These are phyloP conservation scores for Ornithoptera alexandrae DNA, from an alignment of 2,888 invertebrate genomes.

Conservation along the genomic window DNA sequence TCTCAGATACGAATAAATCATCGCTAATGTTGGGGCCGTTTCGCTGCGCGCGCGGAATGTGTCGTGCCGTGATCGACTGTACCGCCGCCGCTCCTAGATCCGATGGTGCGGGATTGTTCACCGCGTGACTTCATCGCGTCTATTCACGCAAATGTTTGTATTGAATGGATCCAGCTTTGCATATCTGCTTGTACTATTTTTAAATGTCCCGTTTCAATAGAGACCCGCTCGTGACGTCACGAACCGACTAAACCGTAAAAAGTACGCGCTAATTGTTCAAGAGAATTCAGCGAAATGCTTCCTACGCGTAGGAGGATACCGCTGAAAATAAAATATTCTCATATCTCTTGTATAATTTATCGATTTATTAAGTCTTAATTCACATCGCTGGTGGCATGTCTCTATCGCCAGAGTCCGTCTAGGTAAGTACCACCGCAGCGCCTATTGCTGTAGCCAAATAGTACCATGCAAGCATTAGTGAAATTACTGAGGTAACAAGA, in stretches of 20 bases:
- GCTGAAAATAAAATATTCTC: constrained; percentile 15
- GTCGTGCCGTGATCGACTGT: constrained; percentile 25
- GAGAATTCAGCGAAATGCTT: constrained; percentile 18
- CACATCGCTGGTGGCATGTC: no score
- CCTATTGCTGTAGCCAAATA: no score
- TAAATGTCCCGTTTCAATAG: constrained; percentile 22
- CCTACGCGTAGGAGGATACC: constrained; percentile 22
- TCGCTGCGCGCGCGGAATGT: constrained; percentile 6
- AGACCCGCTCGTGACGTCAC: constrained; percentile 18
- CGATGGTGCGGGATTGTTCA: constrained; percentile 26
- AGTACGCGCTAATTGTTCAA: constrained; percentile 14
- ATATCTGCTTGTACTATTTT: constrained; percentile 25
- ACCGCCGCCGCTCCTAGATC: constrained; percentile 9
- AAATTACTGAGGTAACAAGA: no score
- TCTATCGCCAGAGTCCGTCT: no score
- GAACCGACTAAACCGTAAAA: constrained; percentile 18
- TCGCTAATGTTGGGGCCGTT: constrained; percentile 24
- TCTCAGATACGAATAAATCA: constrained; percentile 20
- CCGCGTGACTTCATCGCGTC: constrained; percentile 25
- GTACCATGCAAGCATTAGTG: no score
- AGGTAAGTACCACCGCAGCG: no score
- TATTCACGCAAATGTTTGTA: constrained; percentile 28
- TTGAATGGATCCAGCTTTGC: constrained; percentile 26
- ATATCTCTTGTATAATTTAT: not conserved
- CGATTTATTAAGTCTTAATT: no score